Evolutionary conservation across 2,888 invertebrate genomes (phyloP), one percentile per base, ranked within the genome.

Genomic region (Belgica antarctica): DNA sequence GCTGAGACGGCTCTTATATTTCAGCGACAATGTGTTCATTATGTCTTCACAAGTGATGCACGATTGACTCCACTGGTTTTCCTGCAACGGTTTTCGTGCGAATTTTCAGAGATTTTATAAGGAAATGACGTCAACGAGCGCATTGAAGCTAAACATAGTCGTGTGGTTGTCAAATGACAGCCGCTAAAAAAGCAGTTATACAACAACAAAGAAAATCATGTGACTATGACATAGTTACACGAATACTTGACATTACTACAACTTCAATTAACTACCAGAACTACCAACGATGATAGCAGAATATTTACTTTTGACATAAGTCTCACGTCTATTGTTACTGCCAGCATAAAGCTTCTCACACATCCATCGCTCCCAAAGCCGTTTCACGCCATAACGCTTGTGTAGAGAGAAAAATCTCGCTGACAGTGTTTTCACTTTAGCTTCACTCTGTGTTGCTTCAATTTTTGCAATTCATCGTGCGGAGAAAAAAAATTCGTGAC

Each of bases 1-100:
- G n/a, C 12, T 2, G 27, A 59, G 52, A 7, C 3, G 12, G 34
- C 5, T 22, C 52, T 8, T 52, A 59, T 22, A 59, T 59, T 52
- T 59, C 15, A 25, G 59, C 27, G 59, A 59, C 59, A 59, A 59
- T 59, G 27, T 59, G 59, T 59, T 59, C 59, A 59, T 59, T 59
- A 59, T 59, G 22, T 15, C n/a, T n/a, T 22, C 59, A 59, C n/a
- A 59, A 27, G 59, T 59, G 59, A 59, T 59, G 59, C 59, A 59
- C 59, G 59, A 59, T 7, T 22, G 19, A 52, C 4, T n/a, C n/a
- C n/a, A 22, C 17, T 41, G 52, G 59, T 52, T 10, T 52, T 52
- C 24, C 8, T 52, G 19, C 7, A 52, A 24, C 52, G 52, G 52
- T 24, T 52, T 15, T 52, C 24, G 2, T 52, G 17, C n/a, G 3